Conservation (phyloP, 2,888 invertebrate genomes). For the Himalopsyche japonica region DNA sequence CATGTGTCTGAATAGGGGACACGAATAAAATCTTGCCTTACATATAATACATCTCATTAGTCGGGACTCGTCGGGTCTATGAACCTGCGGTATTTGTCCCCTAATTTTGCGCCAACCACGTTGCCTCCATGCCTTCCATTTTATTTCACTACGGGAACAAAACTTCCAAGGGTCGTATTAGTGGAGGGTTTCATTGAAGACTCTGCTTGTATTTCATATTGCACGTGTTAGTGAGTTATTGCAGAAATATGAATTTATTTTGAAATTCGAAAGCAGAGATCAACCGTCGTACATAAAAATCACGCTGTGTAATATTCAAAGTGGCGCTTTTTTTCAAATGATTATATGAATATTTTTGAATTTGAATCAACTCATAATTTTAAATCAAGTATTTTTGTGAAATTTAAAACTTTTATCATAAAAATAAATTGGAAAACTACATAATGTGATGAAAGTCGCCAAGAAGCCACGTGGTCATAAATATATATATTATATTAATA, state of each 20-base stretch:
- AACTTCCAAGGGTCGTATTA: background rate
- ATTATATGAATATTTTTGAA: too few species aligned
- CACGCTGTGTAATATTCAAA: too few species aligned
- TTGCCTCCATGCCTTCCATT: background rate
- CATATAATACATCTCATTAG: background rate
- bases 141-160: background rate
- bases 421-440: too few species aligned
- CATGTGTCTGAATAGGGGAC: background rate
- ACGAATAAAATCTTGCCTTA: background rate
- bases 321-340: too few species aligned
- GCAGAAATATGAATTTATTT: background rate
- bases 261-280: background rate
- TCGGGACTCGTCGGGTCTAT: background rate
- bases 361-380: too few species aligned
- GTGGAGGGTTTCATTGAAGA: background rate
- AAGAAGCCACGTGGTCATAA: too few species aligned
- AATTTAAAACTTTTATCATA: too few species aligned
- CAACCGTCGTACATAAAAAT: background rate
- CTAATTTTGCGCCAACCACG: background rate
- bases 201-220: background rate
- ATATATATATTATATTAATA: too few species aligned
- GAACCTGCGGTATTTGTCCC: background rate
- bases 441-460: too few species aligned
- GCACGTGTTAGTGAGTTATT: background rate
- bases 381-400: too few species aligned